Percentiles rank a stretch among this genome's conserved stretches.
These are phyloP conservation scores for Melitaea cinxia DNA, from an alignment of 1,140 invertebrate genomes.

Conservation along the genomic window DNA sequence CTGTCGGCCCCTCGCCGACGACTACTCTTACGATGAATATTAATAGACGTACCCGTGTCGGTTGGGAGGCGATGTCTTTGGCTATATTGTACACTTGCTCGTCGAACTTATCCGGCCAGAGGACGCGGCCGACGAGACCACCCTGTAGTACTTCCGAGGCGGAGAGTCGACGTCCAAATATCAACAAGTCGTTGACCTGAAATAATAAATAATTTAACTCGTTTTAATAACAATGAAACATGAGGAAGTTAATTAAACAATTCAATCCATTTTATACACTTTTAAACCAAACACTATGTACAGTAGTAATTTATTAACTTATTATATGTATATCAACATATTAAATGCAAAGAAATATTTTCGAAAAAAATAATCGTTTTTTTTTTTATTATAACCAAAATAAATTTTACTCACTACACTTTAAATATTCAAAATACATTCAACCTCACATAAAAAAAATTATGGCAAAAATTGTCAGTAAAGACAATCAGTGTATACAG, in stretches of 20 bases:
- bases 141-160: conserved; percentile 86
- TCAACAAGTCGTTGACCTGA: conserved; percentile 86
- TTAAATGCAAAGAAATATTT: no score
- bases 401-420: no score
- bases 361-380: no score
- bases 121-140: conserved; percentile 87
- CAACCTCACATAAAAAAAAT: no score
- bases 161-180: conserved; percentile 86
- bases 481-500: conserved; percentile 2
- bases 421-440: no score
- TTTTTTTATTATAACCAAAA: no score
- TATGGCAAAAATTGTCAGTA: background rate
- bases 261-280: no score
- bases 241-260: no score
- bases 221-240: no score
- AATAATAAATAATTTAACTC: conserved; percentile 54
- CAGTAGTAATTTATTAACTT: no score
- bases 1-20: conserved; percentile 73
- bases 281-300: no score
- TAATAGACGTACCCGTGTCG: conserved; percentile 53
- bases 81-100: conserved; percentile 85
- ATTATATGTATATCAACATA: no score
- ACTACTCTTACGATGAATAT: conserved; percentile 64
- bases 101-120: conserved; percentile 87
- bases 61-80: conserved; percentile 84